Conservation (phyloP, 2,888 invertebrate species). For the Drosophila peninsularis region DNA sequence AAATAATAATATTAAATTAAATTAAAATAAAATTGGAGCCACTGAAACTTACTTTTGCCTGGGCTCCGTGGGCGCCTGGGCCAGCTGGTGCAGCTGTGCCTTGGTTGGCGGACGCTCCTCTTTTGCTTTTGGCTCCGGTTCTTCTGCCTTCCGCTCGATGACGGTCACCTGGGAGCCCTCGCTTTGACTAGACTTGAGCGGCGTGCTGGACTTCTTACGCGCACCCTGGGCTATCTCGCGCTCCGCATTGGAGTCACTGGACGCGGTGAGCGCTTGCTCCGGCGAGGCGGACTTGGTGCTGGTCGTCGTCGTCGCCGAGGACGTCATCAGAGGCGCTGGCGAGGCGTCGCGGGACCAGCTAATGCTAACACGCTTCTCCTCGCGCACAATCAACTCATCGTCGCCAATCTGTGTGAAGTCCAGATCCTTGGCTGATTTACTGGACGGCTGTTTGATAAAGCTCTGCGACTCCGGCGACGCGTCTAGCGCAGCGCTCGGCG, state of each 20-base stretch:
- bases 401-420: constrained; percentile 71
- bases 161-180: constrained; percentile 72
- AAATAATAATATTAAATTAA: background rate
- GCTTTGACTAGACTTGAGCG: constrained; percentile 82
- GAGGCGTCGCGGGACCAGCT: constrained; percentile 84
- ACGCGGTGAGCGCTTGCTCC: constrained; percentile 48
- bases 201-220: constrained; percentile 71
- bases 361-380: constrained; percentile 83
- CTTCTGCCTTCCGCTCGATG: constrained; percentile 46
- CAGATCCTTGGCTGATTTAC: constrained; percentile 40
- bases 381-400: constrained; percentile 81
- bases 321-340: constrained; percentile 77
- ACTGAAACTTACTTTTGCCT: constrained; percentile 62
- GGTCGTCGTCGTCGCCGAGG: constrained; percentile 43
- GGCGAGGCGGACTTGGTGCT: constrained; percentile 66
- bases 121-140: constrained; percentile 7
- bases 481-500: constrained; percentile 61
- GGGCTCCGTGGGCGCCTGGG: constrained; percentile 71
- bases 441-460: constrained; percentile 74
- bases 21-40: background rate
- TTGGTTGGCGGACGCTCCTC: constrained; percentile 68
- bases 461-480: constrained; percentile 68
- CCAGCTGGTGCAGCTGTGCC: constrained; percentile 75
- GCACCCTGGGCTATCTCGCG: constrained; percentile 75
- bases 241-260: constrained; percentile 54